Base-by-base conservation (phyloP, 1,140 invertebrate species). In the Metopolophium dirhodum region DNA sequence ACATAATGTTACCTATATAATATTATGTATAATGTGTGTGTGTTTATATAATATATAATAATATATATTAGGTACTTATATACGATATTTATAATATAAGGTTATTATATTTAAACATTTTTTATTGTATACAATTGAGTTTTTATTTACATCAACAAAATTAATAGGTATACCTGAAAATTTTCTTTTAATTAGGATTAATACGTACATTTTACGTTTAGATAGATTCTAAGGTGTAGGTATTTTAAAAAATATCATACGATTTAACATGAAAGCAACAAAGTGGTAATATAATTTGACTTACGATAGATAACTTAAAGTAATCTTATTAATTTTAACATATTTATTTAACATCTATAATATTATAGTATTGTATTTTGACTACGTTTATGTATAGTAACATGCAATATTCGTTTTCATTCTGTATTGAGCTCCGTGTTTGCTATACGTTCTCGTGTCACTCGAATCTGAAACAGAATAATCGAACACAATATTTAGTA, bases 61-160 rank as follows among this genome's bases (percentile, higher is more conserved):
- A 47, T 47, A 47, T 87, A 30, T 47, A 86, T 26, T 86, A 88
- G 18, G 26, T 88, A 49, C 35, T n/a, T 88, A 41, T 86, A 35
- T 51, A 88, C 18, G 47, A 54, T 89, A 89, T 89, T 87, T 87
- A 87, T 87, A 51, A 37, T 37, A 9, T 90, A 90, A 30, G 26
- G 4, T 61, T 90, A 61, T 45, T 61, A 41, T 90, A 90, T 90
- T 30, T 35, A 88, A 51, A 26, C n/a, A 26, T 90, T 89, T 57
- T 90, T 45, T 41, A 61, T 90, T 45, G 88, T 90, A 54, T 89
- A 89, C 87, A 89, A 54, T 90, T 8, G 88, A 57, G 51, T 61
- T 61, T 90, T 90, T 90, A 90, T 88, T 88, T 49, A 88, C 47
- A 88, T 88, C 30, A 88, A 51, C 22, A 90, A 35, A 77, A 88